Base-by-base conservation (phyloP, 2,888 invertebrate species). In the Drosophila lutescens region DNA sequence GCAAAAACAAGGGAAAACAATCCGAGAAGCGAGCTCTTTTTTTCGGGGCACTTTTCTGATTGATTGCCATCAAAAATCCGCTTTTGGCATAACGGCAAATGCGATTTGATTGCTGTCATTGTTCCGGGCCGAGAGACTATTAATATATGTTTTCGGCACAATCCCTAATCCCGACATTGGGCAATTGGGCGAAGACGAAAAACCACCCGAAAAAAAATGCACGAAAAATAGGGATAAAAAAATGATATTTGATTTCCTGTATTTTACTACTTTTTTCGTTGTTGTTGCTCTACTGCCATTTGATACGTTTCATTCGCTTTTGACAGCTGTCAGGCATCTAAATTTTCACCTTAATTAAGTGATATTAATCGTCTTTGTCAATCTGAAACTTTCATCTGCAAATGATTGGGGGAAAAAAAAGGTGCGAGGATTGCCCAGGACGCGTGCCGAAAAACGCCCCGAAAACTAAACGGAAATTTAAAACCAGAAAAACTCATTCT, bases 21-120 rank as follows among this genome's bases (percentile, higher is more conserved):
- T 74, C 51, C 60, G 40, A 44, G 65, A 68, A 70, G 61, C 53
- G 55, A 74, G 63, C 74, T 71, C 74, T 43, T 81, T 76, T 50
- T 76, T 71, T 65, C 75, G 50, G 67, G 78, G 74, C 55, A 20
- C 46, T 57, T 67, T 74, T 68, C 74, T 88, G 88, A 88, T 88
- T 88, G 88, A 88, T 88, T 85, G 89, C 61, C 80, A 88, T 88
- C 87, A 88, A 77, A 81, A 82, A 89, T 89, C 89, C 80, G 89
- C 78, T 88, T 89, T 81, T 62, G 80, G 80, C 74, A 78, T 76
- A 80, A 80, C 79, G 75, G 73, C 81, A 89, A 83, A 89, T 88
- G 79, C 82, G 77, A 79, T 80, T 82, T 86, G 79, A 86, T 87
- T 78, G 72, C 79, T 63, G 77, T 69, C 75, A 70, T 74, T 66